Evolutionary conservation across 2,888 invertebrate genomes (phyloP), one percentile per base, ranked within the genome.

Genomic region (Cataglyphis albicans): DNA sequence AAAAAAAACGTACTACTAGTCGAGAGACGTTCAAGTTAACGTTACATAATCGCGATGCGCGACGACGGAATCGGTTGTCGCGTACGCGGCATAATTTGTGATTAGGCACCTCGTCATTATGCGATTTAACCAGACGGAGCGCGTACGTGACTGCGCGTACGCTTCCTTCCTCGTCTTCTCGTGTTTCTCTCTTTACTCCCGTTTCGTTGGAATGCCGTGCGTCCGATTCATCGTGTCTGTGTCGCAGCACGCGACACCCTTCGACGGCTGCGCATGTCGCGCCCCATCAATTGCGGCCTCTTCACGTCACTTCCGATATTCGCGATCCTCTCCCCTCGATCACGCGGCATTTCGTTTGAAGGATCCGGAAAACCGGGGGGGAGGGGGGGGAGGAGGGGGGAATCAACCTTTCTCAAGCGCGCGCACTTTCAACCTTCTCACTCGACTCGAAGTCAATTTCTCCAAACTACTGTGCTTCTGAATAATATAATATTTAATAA

Each of bases 231-330:
- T 81, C 63, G 83, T 83, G 21, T 21, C 44, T 81, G 81, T 81
- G 81, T 81, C 74, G 73, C 48, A 87, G 89, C 88, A 89, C 88
- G 88, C 89, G 89, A 89, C 88, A 84, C 61, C 25, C 68, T 82
- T 75, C 70, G 52, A 57, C 84, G 38, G 59, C 65, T 48, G 41
- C 10, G 9, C 41, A 61, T 35, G 52, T 88, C 88, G 44, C 59
- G 68, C 86, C 86, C 86, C 75, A 81, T 38, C 78, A 25, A 21
- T 67, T 83, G 75, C 76, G 81, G 81, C 73, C 59, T 75, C 59
- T 67, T 57, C 59, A 65, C 76, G 82, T 78, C 84, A 82, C 73
- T 88, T 86, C 84, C 82, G 78, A 83, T 78, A 88, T 84, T 32
- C 44, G 4, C 44, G 4, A 21, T 35, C 21, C 4, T 12, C 18